These are phyloP conservation scores for Danio jaintianensis DNA, from an alignment of 2,797 vertebrate genomes.

Conservation along the genomic window DNA sequence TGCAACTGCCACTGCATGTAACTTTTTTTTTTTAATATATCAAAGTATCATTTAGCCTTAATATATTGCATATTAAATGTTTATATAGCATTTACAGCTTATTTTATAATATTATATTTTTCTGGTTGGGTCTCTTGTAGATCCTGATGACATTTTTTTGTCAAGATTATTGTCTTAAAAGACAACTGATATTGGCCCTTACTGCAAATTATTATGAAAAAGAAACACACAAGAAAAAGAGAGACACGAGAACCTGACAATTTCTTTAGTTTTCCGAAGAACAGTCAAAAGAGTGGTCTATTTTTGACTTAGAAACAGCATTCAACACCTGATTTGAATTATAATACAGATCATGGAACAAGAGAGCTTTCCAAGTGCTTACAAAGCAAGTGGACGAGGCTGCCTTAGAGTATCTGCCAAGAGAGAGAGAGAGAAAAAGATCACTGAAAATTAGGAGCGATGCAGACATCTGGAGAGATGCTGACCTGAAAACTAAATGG, in stretches of 20 bases:
- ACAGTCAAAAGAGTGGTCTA: background rate
- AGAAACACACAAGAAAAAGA: background rate
- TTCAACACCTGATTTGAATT: slow-evolving; percentile 29
- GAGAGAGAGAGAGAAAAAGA: slow-evolving; percentile 13
- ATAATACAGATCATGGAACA: slow-evolving; percentile 11
- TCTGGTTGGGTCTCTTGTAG: background rate
- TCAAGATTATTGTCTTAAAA: background rate
- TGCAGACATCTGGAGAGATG: slow-evolving; percentile 24
- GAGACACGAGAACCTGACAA: background rate
- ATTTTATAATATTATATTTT: background rate
- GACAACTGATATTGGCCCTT: background rate
- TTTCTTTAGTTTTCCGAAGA: background rate
- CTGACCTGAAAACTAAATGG: slow-evolving; percentile 14
- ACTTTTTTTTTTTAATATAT: too few species aligned
- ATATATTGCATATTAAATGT: background rate
- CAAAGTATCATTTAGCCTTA: background rate
- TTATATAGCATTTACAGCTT: background rate
- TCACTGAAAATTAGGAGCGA: slow-evolving; percentile 24
- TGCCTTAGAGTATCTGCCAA: slow-evolving; percentile 31
- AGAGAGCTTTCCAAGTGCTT: slow-evolving; percentile 21
- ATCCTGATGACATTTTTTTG: background rate
- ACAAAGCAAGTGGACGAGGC: slow-evolving; percentile 26
- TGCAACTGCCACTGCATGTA: background rate
- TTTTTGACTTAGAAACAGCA: background rate
- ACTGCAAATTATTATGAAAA: background rate